Base-by-base conservation (phyloP, 1,140 invertebrate genomes). In the Diuraphis noxia region DNA sequence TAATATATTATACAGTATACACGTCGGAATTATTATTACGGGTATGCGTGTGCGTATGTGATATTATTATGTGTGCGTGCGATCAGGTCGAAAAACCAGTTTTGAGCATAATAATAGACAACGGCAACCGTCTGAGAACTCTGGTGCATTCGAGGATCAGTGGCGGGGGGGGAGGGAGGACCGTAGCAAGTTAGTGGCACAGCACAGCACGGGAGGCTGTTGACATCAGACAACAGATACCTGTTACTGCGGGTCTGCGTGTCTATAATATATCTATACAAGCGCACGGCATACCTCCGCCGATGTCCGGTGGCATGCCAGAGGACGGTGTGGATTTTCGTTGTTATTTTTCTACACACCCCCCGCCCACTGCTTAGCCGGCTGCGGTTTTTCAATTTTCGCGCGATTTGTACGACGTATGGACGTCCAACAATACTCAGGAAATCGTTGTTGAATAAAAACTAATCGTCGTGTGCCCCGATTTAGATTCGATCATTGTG, bases 201-300 rank as follows among this genome's bases (percentile, higher is more conserved):
- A n/a, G 56, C 56, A 72, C 56, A 91, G 49, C 77, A 79, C 89
- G 72, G 89, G 89, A 91, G 89, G 89, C 89, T 91, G 89, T 91
- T 91, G 89, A 91, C 89, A 91, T 91, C 77, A 36, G 43, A 49
- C 72, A 79, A 81, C 43, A 46, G 89, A 91, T 91, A 91, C 89
- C 89, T 91, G 89, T 91, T 91, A 19, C n/a, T 49, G 19, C 23
- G 36, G 21, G 84, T 86, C 6, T 34, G 43, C 40, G n/a, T 34
- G 40, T 85, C n/a, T 46, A 21, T 49, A 46, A n/a, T 84, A 84
- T 72, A 72, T 17, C 30, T 46, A 19, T 46, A 72, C 56, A 72
- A n/a, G 56, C 56, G 17, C 30, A 72, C 56, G n/a, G 56, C 56
- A 72, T 72, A 72, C 56, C 56, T 72, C 56, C 30, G 56, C 56